Base-by-base conservation (phyloP, 2,797 vertebrate genomes). In the Scomberomorus guttatus region DNA sequence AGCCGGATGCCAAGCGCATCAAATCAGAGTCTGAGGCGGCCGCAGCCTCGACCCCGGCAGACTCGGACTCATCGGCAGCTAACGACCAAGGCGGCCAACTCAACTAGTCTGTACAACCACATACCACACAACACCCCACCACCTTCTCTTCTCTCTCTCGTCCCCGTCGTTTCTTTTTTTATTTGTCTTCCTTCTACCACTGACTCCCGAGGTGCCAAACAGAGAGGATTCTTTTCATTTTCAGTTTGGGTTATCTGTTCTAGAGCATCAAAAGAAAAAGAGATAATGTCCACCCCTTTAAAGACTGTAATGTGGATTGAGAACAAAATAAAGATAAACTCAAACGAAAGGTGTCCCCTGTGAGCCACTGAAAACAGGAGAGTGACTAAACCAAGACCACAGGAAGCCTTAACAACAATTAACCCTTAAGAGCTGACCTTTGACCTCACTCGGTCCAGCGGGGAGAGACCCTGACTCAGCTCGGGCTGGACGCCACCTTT, bases 141-240 rank as follows among this genome's bases (percentile, higher is more conserved):
- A 6, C 51, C 61, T 13, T 68, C 58, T 24, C 3, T 64, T 34
- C 69, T 55, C 18, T 62, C 54, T 71, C 55, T 74, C 27, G 15
- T 72, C 75, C 64, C 48, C 12, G 32, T 67, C 48, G 32, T 85
- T 69, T 72, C 46, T 18, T 42, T 76, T 85, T 87, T 80, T 14
- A 57, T 66, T 88, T 65, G 69, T 82, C 72, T 58, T 59, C 50
- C 72, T 85, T 66, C 86, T 69, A 46, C 77, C 85, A 77, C 87
- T 80, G 78, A 88, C 87, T 80, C 93, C 94, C 83, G 69, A 93
- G 95, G 96, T 98, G 97, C 97, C 97, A 97, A 97, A 97, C 92
- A 93, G 94, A 96, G 86, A 96, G 56, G 70, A 81, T 69, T 66
- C 64, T 80, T 74, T 77, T 81, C 58, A 32, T 73, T 87, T 85